Conservation (phyloP, 2,797 vertebrate species). For the Staurois parvus region DNA sequence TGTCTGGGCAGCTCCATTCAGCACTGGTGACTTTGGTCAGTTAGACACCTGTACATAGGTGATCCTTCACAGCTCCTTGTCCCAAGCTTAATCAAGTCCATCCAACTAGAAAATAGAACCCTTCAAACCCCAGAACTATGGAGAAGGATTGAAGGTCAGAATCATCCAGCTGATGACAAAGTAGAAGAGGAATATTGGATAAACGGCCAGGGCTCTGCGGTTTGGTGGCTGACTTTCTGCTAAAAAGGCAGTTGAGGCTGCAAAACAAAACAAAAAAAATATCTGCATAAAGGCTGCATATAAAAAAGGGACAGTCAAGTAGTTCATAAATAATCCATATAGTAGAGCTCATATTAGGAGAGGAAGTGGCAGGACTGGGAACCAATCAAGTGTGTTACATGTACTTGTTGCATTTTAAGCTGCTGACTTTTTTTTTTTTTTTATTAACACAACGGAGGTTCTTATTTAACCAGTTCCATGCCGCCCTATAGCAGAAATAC, state of each 20-base stretch:
- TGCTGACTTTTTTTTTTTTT: too few relatives aligned
- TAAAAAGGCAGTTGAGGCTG: slow-evolving; percentile 95
- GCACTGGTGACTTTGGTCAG: not conserved
- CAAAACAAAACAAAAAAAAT: slow-evolving; percentile 35
- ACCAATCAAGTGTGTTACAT: too few relatives aligned
- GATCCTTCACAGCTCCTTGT: not conserved
- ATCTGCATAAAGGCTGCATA: too few relatives aligned
- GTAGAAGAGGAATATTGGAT: slow-evolving; percentile 97
- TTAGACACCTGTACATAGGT: not conserved
- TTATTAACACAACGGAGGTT: too few relatives aligned
- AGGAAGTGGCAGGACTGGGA: too few relatives aligned
- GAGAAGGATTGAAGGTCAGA: slow-evolving; percentile 85
- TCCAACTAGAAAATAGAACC: not conserved
- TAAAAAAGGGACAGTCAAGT: too few relatives aligned
- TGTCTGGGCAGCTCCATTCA: not conserved
- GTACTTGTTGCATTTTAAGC: too few relatives aligned
- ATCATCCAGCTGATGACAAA: slow-evolving; percentile 98
- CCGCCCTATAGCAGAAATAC: too few relatives aligned
- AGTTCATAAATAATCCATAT: too few relatives aligned
- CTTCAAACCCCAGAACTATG: not conserved
- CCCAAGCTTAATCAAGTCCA: not conserved
- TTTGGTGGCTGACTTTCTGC: slow-evolving; percentile 92
- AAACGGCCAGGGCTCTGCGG: slow-evolving; percentile 91
- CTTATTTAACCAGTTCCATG: too few relatives aligned
- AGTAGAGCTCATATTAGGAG: too few relatives aligned